phyloP scores from a whole-genome alignment of 2,113 vertebrate species.

The Pan paniscus region DNA sequence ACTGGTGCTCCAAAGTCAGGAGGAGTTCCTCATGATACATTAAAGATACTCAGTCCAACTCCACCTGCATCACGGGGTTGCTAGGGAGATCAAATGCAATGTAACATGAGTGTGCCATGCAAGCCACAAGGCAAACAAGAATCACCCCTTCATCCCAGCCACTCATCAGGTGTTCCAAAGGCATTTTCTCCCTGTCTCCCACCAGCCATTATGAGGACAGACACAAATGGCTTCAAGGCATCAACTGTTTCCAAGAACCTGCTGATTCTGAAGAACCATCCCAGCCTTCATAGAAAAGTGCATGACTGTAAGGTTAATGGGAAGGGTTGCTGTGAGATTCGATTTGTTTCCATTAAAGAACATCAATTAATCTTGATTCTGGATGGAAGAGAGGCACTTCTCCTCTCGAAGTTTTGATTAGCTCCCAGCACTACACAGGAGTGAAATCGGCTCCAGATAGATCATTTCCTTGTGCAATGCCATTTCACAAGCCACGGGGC shows the following conservation, averaged over 20 bases:
- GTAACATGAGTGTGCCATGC: rapidly evolving
- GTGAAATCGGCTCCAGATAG: not conserved
- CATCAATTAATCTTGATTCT: conserved; percentile 66
- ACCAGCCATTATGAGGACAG: not conserved
- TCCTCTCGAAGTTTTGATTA: not conserved
- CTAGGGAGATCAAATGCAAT: not conserved
- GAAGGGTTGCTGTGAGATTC: conserved; percentile 47
- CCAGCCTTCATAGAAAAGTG: not conserved
- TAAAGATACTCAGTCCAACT: not conserved
- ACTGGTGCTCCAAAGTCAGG: not conserved
- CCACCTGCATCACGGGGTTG: not conserved
- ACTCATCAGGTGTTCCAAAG: not conserved
- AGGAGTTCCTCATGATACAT: not conserved
- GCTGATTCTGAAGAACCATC: conserved; percentile 14
- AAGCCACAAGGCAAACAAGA: not conserved
- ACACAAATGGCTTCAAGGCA: not conserved
- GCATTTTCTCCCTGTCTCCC: not conserved
- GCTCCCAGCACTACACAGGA: not conserved
- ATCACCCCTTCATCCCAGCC: not conserved
- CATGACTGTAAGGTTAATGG: not conserved
- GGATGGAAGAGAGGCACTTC: not conserved
- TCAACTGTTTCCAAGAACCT: not conserved
- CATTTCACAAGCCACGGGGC: not conserved
- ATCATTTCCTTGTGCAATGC: not conserved
- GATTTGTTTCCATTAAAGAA: conserved; percentile 65